Percentiles rank a stretch among this genome's conserved stretches.
These are phyloP conservation scores for Lomographa bimaculata DNA, from an alignment of 2,888 invertebrate genomes.

Conservation along the genomic window DNA sequence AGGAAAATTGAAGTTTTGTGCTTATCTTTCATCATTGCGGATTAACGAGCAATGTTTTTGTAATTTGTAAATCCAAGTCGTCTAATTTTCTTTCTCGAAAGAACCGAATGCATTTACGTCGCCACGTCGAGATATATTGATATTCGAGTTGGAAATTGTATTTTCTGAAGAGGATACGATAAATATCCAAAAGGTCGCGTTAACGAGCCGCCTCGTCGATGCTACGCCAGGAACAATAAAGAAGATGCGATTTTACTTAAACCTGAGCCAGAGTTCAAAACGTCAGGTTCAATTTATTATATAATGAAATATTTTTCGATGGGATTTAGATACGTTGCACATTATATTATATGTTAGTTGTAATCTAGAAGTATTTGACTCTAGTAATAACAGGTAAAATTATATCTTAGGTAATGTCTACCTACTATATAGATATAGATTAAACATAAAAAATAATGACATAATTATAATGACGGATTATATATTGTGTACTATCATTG, in stretches of 20 bases:
- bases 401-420: too few species aligned
- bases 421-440: too few species aligned
- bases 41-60: too few species aligned
- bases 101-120: conserved; percentile 23
- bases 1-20: too few species aligned
- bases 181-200: conserved; percentile 80
- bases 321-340: conserved; percentile 22
- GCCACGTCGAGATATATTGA: conserved; percentile 26
- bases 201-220: conserved; percentile 67
- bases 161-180: conserved; percentile 80
- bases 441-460: too few species aligned
- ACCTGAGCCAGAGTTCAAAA: conserved; percentile 58
- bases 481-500: too few species aligned
- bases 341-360: too few species aligned
- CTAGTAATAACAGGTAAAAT: too few species aligned
- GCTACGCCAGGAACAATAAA: conserved; percentile 75
- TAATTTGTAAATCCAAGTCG: too few species aligned
- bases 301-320: conserved; percentile 36
- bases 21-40: too few species aligned
- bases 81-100: conserved; percentile 18
- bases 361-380: too few species aligned
- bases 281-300: conserved; percentile 56
- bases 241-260: conserved; percentile 62
- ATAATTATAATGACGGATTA: too few species aligned
- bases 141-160: conserved; percentile 73